Evolutionary conservation across 2,113 vertebrate genomes (phyloP).

Genomic region (Enhydra lutris): DNA sequence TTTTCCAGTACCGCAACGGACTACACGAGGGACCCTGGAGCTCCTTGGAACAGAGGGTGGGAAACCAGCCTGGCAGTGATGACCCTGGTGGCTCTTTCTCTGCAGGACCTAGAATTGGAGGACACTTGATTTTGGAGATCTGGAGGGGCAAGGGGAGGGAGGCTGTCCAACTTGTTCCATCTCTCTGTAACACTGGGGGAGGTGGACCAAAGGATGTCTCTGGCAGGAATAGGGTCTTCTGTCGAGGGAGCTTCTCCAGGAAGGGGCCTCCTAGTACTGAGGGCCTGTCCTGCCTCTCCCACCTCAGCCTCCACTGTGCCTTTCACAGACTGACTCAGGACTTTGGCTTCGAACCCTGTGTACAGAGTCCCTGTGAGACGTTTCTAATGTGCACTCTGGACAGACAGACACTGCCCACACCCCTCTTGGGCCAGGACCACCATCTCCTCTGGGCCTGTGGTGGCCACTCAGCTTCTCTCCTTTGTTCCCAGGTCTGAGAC

Average conservation of each 20-base stretch:
- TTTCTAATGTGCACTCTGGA: not conserved
- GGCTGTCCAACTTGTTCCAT: not conserved
- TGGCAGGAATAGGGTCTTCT: not conserved
- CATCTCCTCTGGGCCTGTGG: not conserved
- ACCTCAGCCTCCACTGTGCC: rapidly evolving
- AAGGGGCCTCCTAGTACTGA: not conserved
- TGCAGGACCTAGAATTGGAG: not conserved
- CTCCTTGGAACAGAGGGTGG: not conserved
- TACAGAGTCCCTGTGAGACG: not conserved
- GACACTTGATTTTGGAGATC: not conserved
- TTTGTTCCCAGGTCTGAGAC: not conserved
- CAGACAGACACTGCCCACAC: not conserved
- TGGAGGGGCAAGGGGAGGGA: too few species aligned
- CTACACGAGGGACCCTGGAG: not conserved
- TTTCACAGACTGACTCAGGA: not conserved
- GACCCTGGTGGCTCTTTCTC: not conserved
- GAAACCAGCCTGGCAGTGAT: not conserved
- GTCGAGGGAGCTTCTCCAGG: not conserved
- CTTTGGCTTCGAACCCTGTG: not conserved
- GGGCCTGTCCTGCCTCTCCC: not conserved
- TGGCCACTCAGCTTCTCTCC: not conserved
- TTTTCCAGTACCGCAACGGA: not conserved
- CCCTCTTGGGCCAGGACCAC: not conserved
- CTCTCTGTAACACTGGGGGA: not conserved
- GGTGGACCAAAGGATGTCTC: not conserved